Conservation (phyloP, 1,140 invertebrate species). For the Drosophila leontia region DNA sequence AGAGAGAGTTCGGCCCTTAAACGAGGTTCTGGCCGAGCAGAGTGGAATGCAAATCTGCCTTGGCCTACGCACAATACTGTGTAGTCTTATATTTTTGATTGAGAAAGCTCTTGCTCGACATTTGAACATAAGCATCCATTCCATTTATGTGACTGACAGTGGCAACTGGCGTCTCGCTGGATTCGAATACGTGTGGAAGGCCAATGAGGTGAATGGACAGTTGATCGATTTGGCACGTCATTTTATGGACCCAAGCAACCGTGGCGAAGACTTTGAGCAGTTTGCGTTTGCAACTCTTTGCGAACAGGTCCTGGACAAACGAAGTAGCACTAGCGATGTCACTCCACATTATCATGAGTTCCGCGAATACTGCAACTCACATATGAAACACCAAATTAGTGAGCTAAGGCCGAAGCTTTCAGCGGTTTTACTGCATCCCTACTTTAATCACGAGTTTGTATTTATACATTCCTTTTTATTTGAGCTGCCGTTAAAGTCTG, state of each 20-base stretch:
- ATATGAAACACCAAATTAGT: conserved; percentile 88
- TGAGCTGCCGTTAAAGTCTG: conserved; percentile 91
- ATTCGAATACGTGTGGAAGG: conserved; percentile 91
- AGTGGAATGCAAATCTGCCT: conserved; percentile 91
- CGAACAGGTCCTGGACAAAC: conserved; percentile 89
- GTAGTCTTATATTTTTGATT: conserved; percentile 92
- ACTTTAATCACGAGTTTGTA: conserved; percentile 94
- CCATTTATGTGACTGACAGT: conserved; percentile 92
- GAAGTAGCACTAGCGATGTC: conserved; percentile 52
- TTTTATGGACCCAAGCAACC: conserved; percentile 85
- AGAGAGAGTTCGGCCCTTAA: conserved; percentile 90
- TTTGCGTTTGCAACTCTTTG: conserved; percentile 93
- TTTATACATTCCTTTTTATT: conserved; percentile 92
- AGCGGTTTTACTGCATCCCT: conserved; percentile 89
- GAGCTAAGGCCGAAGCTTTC: conserved; percentile 87
- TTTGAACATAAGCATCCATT: conserved; percentile 91
- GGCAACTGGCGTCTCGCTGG: conserved; percentile 94
- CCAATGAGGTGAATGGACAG: conserved; percentile 88
- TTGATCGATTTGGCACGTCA: conserved; percentile 89
- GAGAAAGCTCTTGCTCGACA: conserved; percentile 91
- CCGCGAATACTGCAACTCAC: conserved; percentile 88
- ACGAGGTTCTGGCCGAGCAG: conserved; percentile 87
- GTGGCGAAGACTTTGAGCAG: conserved; percentile 88
- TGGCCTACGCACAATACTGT: conserved; percentile 90
- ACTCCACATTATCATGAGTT: conserved; percentile 88